Evolutionary conservation across 53 echinoderm and acorn worm genomes (phyloP), one percentile per base, ranked within the genome.

Genomic region (Astropecten irregularis): DNA sequence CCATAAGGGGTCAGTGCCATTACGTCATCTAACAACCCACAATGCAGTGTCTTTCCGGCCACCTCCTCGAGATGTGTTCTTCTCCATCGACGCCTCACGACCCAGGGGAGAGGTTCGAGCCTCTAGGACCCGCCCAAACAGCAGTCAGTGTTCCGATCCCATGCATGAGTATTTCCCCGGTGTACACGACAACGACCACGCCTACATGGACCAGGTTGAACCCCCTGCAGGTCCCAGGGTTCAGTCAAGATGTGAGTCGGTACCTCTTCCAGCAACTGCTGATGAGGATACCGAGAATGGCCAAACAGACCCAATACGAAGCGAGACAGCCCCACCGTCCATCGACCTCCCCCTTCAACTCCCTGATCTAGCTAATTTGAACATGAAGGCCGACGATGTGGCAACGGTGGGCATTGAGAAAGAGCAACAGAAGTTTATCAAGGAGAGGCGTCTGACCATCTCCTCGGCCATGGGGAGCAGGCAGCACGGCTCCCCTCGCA

Each of bases 401-500:
- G 77, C 84, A 20, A 71, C 82, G 26, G 69, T 71, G 42, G 89
- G 29, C 13, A 62, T 79, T 25, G 77, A 84, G 51, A 77, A 89
- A 33, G 89, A 84, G 23, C 60, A 84, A 23, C 68, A 64, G 50
- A 79, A 59, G 1, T 62, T 61, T 48, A 19, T 20, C 14, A 16
- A 20, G 13, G 63, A 62, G 47, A 21, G 79, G 62, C 79, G 79
- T 30, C 61, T 62, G 3, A 71, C 69, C 51, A 84, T 86, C 39
- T 82, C 86, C 25, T 84, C 86, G 16, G 86, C 91, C 15, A 81
- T 86, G 66, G 76, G 66, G 25, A 46, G 13, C 39, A 34, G 91
- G 49, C 76, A 84, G 48, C 73, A 68, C 31, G 79, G 79, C 31
- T 57, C 76, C 38, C 49, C 53, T 3, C 50, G 73, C 40, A 26